Conservation (phyloP, 2,888 invertebrate species). For the Orchestes rusci region DNA sequence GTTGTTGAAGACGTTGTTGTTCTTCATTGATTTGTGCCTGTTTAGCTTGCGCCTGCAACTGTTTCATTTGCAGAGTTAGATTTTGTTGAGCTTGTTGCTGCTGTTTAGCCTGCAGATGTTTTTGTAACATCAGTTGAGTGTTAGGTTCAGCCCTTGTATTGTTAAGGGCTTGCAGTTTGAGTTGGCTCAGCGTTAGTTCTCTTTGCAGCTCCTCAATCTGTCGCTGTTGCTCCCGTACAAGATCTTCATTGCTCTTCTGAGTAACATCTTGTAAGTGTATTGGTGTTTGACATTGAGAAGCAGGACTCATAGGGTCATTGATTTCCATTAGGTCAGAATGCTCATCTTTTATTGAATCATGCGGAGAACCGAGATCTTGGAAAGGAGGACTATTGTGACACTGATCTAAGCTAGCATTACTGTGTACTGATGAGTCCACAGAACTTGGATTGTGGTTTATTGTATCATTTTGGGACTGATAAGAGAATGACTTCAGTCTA, state of each 20-base stretch:
- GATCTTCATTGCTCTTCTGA: slow-evolving; percentile 52
- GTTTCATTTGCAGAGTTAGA: slow-evolving; percentile 51
- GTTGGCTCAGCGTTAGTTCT: slow-evolving; percentile 69
- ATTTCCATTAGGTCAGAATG: slow-evolving; percentile 42
- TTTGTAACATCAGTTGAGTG: slow-evolving; percentile 39
- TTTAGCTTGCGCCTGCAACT: slow-evolving; percentile 57
- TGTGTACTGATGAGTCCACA: slow-evolving; percentile 34
- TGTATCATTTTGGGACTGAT: slow-evolving; percentile 18
- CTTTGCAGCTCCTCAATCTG: slow-evolving; percentile 84
- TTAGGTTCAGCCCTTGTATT: slow-evolving; percentile 38
- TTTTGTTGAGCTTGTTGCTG: slow-evolving; percentile 51
- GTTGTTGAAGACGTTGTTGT: slow-evolving; percentile 48
- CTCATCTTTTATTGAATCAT: slow-evolving; percentile 32
- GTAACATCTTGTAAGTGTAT: no score
- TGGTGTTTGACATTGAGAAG: slow-evolving; percentile 26
- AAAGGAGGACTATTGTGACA: slow-evolving; percentile 46
- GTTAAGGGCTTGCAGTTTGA: slow-evolving; percentile 61
- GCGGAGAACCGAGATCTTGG: slow-evolving; percentile 41
- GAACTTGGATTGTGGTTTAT: slow-evolving; percentile 31
- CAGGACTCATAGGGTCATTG: slow-evolving; percentile 46
- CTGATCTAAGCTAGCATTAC: slow-evolving; percentile 40
- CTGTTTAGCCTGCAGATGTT: slow-evolving; percentile 40
- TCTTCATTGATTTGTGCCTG: slow-evolving; percentile 39
- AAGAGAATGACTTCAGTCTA: slow-evolving; percentile 68
- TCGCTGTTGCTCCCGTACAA: slow-evolving; percentile 75